A percentile compares a stretch with the other conserved stretches of the same genome.
These are phyloP conservation scores for Macaca mulatta DNA, from an alignment of 2,113 vertebrate species.

Conservation along the genomic window DNA sequence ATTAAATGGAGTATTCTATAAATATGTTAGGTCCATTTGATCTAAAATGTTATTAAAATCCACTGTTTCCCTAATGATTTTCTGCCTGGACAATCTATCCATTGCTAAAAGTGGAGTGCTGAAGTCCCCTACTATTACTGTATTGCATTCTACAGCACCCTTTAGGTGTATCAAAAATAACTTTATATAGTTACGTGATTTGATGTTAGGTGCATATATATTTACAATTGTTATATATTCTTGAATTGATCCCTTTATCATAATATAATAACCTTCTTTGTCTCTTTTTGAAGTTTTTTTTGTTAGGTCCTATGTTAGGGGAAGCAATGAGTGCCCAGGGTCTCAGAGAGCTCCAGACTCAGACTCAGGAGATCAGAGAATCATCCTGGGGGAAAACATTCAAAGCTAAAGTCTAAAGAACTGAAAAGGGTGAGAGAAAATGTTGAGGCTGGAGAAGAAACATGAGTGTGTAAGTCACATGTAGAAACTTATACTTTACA, in stretches of 20 bases:
- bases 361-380: neutral
- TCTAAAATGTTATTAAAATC: neutral
- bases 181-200: neutral
- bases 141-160: neutral
- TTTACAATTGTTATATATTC: neutral
- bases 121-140: neutral
- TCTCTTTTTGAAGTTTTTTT: neutral
- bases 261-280: neutral
- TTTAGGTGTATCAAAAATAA: neutral
- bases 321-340: neutral
- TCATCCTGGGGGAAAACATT: neutral
- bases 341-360: neutral
- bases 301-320: neutral
- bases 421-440: neutral
- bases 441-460: neutral
- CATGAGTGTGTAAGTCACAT: rapidly evolving
- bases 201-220: neutral
- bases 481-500: neutral
- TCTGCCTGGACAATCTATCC: neutral
- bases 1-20: neutral
- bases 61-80: neutral
- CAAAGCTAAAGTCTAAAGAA: neutral
- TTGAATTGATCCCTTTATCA: neutral
- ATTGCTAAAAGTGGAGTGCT: neutral
- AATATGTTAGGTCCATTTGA: neutral